These are phyloP conservation scores for Phymorhynchus buccinoides DNA, from an alignment of 1,140 invertebrate genomes.

Conservation along the genomic window DNA sequence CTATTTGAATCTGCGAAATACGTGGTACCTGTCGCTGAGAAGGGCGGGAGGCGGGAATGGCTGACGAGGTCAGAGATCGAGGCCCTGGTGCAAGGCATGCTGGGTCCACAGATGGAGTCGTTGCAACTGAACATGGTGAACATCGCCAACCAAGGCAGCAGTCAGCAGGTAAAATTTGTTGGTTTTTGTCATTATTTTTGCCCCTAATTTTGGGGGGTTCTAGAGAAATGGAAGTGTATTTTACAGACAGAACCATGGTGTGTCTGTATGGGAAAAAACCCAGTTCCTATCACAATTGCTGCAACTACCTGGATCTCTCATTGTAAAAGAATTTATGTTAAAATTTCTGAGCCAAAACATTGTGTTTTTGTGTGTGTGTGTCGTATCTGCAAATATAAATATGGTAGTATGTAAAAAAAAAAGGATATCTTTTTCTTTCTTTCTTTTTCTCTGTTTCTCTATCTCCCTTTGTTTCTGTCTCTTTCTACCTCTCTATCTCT, in stretches of 20 bases:
- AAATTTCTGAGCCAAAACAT: no score
- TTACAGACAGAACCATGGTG: no score
- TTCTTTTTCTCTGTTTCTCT: not conserved
- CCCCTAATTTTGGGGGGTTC: no score
- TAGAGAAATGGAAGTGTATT: no score
- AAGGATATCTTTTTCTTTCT: not conserved
- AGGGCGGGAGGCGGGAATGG: conserved; percentile 6
- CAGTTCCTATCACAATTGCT: no score
- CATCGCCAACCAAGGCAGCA: conserved; percentile 37
- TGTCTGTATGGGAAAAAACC: no score
- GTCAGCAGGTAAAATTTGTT: conserved; percentile 26
- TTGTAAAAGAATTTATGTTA: no score
- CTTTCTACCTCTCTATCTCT: conserved; percentile 35
- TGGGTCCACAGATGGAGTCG: conserved; percentile 24
- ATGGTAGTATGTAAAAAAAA: no score
- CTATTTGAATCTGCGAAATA: not conserved
- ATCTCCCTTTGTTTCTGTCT: conserved; percentile 30
- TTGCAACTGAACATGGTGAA: conserved; percentile 1
- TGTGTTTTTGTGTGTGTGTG: not conserved
- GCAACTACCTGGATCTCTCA: no score
- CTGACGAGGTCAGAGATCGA: conserved; percentile 14
- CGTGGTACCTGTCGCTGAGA: not conserved
- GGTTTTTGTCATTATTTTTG: no score
- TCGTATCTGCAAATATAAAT: no score
- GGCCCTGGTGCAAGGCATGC: conserved; percentile 8